Conservation (phyloP, 2,888 invertebrate genomes). For the Leptura quadrifasciata region DNA sequence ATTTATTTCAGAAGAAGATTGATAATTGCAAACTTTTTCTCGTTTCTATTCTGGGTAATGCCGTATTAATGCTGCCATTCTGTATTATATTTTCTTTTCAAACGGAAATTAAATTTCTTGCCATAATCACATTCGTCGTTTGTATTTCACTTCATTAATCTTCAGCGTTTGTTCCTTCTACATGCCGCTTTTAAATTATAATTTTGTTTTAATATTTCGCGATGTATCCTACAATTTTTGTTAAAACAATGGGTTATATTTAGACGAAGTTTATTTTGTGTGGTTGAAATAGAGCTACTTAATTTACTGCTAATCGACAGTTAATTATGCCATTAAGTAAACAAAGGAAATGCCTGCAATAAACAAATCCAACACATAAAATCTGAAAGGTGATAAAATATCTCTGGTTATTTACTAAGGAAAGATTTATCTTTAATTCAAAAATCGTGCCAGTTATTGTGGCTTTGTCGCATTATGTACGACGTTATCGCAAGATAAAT, state of each 20-base stretch:
- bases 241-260: conserved; percentile 12
- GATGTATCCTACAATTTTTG: conserved; percentile 9
- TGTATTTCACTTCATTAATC: conserved; percentile 55
- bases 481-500: background rate
- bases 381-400: conserved; percentile 23
- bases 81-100: conserved; percentile 43
- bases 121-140: conserved; percentile 49
- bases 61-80: conserved; percentile 22
- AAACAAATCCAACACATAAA: conserved; percentile 26
- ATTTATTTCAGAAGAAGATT: conserved; percentile 18
- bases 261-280: conserved; percentile 29
- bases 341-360: conserved; percentile 27
- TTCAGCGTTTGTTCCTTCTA: conserved; percentile 28
- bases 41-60: background rate
- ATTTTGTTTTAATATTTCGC: conserved; percentile 16
- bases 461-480: background rate
- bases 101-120: conserved; percentile 57
- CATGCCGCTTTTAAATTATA: conserved; percentile 18
- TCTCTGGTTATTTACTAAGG: background rate
- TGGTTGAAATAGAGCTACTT: conserved; percentile 30
- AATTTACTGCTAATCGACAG: conserved; percentile 39
- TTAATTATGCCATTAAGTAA: conserved; percentile 35
- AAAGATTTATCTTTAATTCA: background rate
- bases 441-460: conserved; percentile 1
- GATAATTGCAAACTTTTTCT: conserved; percentile 26